phyloP scores from a whole-genome alignment of 2,888 invertebrate species.

The Stegophylla sp. region DNA sequence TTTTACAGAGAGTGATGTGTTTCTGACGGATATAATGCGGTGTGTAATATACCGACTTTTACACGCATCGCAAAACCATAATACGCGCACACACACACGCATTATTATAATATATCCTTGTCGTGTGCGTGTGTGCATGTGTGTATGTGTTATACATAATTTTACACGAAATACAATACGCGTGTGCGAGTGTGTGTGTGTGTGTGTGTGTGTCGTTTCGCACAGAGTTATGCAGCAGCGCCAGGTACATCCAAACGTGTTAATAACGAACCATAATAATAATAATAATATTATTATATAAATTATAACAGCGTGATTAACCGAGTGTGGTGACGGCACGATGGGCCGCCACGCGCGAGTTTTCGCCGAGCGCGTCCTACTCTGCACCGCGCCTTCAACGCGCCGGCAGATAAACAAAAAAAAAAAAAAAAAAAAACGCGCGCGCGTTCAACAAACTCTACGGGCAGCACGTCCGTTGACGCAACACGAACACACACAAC shows the following conservation, averaged over 20 bases:
- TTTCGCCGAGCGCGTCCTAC: not conserved
- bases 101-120: too few relatives aligned
- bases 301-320: slow-evolving; percentile 3
- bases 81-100: too few relatives aligned
- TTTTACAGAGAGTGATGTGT: too few relatives aligned
- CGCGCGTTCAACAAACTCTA: not conserved
- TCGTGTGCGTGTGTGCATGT: too few relatives aligned
- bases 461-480: not conserved
- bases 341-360: not conserved
- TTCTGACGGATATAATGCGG: slow-evolving; percentile 3
- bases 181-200: too few relatives aligned
- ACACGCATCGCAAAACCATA: not conserved
- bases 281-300: too few relatives aligned
- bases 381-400: too few relatives aligned
- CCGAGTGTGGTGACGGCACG: not conserved
- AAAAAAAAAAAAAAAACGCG: too few relatives aligned
- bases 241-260: not conserved
- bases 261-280: not conserved
- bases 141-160: not conserved
- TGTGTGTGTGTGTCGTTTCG: not conserved
- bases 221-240: not conserved
- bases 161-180: not conserved
- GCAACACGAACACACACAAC: not conserved
- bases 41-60: not conserved
- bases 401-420: not conserved